A percentile compares a stretch with the other conserved stretches of the same genome.
Conservation (phyloP, 1,140 invertebrate species). For the Polypedilum pembai region DNA sequence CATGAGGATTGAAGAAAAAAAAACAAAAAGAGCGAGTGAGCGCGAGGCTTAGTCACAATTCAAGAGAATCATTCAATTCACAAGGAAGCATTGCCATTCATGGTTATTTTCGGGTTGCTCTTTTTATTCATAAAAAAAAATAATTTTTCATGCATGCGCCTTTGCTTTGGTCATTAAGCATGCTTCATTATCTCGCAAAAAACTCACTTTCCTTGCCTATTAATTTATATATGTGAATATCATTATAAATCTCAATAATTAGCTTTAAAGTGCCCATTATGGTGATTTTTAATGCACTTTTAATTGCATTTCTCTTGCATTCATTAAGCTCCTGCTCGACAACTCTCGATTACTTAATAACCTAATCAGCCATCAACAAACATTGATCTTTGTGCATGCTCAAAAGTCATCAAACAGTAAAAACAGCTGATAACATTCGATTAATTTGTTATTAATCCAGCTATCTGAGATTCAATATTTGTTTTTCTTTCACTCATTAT, state of each 20-base stretch:
- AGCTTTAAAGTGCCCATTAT: constrained; percentile 5
- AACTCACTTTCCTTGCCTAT: background rate
- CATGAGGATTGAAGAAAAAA: background rate
- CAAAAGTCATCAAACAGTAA: no score
- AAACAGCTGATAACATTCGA: no score
- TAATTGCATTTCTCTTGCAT: background rate
- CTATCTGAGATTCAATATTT: no score
- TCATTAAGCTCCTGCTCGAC: no score
- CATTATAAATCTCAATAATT: background rate
- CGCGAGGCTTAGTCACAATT: background rate
- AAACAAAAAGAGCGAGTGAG: background rate
- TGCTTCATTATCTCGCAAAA: background rate
- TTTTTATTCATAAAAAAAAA: background rate
- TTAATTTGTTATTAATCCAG: no score
- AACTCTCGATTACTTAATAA: no score
- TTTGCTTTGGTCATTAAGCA: background rate
- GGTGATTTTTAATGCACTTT: constrained; percentile 1
- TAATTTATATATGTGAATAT: background rate
- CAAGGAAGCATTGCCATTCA: constrained; percentile 16
- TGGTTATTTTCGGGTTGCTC: background rate
- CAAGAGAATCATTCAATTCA: background rate
- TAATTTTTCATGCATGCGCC: background rate
- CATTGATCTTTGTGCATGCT: no score
- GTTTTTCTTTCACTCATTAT: no score
- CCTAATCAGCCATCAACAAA: no score